Conservation (phyloP, 2,113 vertebrate genomes). For the Nycticryphes semicollaris region DNA sequence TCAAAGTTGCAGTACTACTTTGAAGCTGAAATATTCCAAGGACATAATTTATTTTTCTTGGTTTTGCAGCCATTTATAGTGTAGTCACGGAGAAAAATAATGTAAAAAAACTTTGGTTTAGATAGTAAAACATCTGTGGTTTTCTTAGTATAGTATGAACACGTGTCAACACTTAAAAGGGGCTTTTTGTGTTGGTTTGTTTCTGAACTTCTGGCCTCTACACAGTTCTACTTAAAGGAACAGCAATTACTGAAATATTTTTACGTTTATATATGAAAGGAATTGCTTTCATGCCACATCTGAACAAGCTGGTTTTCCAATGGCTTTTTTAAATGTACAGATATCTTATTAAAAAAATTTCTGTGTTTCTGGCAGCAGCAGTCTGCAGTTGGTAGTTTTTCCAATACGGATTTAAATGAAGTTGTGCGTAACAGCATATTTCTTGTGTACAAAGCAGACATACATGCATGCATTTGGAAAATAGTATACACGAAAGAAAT, state of each 20-base stretch:
- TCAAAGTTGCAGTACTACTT: neutral
- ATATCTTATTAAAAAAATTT: neutral
- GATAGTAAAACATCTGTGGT: neutral
- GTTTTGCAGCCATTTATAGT: neutral
- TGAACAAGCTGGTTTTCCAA: neutral
- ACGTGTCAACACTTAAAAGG: neutral
- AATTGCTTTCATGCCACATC: neutral
- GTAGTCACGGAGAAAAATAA: neutral
- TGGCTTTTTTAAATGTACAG: neutral
- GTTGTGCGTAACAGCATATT: neutral
- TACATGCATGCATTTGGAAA: neutral
- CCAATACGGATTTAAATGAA: neutral
- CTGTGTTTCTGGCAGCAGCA: neutral
- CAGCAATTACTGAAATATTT: neutral
- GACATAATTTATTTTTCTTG: neutral
- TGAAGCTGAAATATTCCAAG: neutral
- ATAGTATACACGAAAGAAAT: neutral
- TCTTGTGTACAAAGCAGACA: neutral
- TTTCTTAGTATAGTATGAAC: neutral
- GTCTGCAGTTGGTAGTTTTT: neutral
- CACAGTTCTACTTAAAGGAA: neutral
- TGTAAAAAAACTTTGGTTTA: neutral
- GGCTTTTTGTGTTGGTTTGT: neutral
- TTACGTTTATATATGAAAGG: neutral
- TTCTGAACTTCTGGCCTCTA: neutral